Percentiles rank a stretch among this genome's conserved stretches.
These are phyloP conservation scores for Diorhabda elongata DNA, from an alignment of 1,140 invertebrate species.

Conservation along the genomic window DNA sequence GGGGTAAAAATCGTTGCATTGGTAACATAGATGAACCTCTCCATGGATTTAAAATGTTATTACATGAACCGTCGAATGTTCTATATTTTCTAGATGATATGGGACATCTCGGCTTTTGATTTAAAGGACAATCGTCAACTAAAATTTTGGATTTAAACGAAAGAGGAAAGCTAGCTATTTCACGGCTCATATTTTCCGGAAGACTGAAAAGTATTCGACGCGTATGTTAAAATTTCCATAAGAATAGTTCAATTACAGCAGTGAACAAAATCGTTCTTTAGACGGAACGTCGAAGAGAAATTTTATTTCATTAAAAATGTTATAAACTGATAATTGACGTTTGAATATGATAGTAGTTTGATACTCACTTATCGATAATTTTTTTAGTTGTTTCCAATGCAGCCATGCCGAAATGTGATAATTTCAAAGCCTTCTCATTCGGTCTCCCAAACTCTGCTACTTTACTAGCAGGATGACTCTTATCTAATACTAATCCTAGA, in stretches of 20 bases:
- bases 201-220: slow-evolving; percentile 24
- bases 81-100: slow-evolving; percentile 63
- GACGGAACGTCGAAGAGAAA: too few species aligned
- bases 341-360: too few species aligned
- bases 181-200: slow-evolving; percentile 30
- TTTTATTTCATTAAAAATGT: too few species aligned
- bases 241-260: too few species aligned
- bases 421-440: slow-evolving; percentile 56
- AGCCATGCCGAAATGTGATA: slow-evolving; percentile 67
- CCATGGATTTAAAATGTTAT: slow-evolving; percentile 68
- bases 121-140: slow-evolving; percentile 56
- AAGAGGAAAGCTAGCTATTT: slow-evolving; percentile 21
- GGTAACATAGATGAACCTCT: slow-evolving; percentile 81
- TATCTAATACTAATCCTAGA: slow-evolving; percentile 61
- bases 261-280: too few species aligned
- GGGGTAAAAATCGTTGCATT: slow-evolving; percentile 74
- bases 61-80: slow-evolving; percentile 81
- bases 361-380: slow-evolving; percentile 44
- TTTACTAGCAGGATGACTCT: slow-evolving; percentile 65
- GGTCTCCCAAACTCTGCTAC: slow-evolving; percentile 71
- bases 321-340: too few species aligned
- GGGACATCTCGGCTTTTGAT: slow-evolving; percentile 57
- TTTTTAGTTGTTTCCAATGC: slow-evolving; percentile 59
- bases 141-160: slow-evolving; percentile 24
- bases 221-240: too few species aligned